phyloP scores from a whole-genome alignment of 1,140 invertebrate genomes.

The Pachyrhynchus sulphureomaculatus region DNA sequence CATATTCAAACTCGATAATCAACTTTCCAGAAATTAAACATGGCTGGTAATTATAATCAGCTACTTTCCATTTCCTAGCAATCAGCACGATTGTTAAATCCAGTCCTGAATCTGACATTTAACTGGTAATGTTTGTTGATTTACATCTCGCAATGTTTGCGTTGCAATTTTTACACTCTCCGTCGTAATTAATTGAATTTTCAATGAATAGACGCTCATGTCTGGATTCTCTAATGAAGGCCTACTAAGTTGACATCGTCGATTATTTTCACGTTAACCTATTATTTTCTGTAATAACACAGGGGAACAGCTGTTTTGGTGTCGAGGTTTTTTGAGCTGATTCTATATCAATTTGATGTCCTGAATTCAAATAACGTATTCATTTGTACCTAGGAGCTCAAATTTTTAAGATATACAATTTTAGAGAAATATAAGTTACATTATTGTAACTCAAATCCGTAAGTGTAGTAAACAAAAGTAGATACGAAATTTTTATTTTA shows the following conservation, averaged over 20 bases:
- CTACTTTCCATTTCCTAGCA: neutral
- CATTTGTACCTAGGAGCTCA: too few relatives aligned
- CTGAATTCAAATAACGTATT: too few relatives aligned
- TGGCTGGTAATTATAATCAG: neutral
- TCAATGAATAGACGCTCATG: neutral
- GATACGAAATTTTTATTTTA: too few relatives aligned
- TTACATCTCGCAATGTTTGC: neutral
- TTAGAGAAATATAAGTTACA: too few relatives aligned
- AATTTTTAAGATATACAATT: too few relatives aligned
- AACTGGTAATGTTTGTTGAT: neutral
- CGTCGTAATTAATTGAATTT: slow-evolving; percentile 1
- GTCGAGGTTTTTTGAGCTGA: too few relatives aligned
- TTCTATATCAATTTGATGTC: too few relatives aligned
- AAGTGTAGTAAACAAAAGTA: too few relatives aligned
- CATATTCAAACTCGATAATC: neutral
- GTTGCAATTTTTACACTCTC: neutral
- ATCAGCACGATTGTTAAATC: neutral
- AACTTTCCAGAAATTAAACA: neutral
- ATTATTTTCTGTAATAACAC: too few relatives aligned
- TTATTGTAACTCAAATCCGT: too few relatives aligned
- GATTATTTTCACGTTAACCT: too few relatives aligned
- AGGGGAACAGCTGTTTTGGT: too few relatives aligned
- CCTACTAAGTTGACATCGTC: neutral
- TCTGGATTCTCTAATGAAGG: neutral
- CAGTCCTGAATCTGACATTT: neutral